These are phyloP conservation scores for Protaetia brevitarsis DNA, from an alignment of 1,140 invertebrate species.

Conservation along the genomic window DNA sequence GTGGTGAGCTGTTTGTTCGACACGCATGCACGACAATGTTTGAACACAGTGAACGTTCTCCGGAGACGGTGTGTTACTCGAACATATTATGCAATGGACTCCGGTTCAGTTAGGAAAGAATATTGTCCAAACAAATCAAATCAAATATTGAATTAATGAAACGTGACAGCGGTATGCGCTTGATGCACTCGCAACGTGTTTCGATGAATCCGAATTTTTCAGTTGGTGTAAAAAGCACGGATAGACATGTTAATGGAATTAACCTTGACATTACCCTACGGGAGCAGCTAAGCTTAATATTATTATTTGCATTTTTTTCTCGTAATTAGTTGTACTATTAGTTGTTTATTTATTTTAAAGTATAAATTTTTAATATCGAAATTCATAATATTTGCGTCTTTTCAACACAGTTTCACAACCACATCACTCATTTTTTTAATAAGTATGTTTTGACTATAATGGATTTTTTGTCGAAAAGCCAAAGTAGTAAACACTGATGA, in stretches of 20 bases:
- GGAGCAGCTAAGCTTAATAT: not conserved
- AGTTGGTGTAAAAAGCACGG: slow-evolving; percentile 13
- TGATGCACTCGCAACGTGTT: slow-evolving; percentile 7
- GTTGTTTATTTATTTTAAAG: no score
- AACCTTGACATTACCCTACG: not conserved
- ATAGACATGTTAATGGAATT: slow-evolving; percentile 13
- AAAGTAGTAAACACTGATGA: no score
- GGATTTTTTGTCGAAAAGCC: no score
- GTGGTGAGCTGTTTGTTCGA: not conserved
- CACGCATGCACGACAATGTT: not conserved
- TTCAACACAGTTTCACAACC: no score
- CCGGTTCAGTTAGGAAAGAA: slow-evolving; percentile 8
- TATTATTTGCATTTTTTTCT: not conserved
- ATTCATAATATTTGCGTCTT: no score
- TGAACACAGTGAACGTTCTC: slow-evolving; percentile 6
- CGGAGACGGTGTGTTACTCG: not conserved
- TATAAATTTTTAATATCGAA: no score
- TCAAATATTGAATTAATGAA: slow-evolving; percentile 19
- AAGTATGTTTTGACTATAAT: no score
- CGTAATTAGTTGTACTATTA: not conserved
- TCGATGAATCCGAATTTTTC: slow-evolving; percentile 12
- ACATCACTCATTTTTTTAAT: no score
- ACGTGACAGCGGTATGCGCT: slow-evolving; percentile 6
- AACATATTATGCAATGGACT: not conserved
- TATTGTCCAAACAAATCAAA: slow-evolving; percentile 18